Evolutionary conservation across 2,888 invertebrate species (phyloP).

Genomic region (Hecatera dysodea): DNA sequence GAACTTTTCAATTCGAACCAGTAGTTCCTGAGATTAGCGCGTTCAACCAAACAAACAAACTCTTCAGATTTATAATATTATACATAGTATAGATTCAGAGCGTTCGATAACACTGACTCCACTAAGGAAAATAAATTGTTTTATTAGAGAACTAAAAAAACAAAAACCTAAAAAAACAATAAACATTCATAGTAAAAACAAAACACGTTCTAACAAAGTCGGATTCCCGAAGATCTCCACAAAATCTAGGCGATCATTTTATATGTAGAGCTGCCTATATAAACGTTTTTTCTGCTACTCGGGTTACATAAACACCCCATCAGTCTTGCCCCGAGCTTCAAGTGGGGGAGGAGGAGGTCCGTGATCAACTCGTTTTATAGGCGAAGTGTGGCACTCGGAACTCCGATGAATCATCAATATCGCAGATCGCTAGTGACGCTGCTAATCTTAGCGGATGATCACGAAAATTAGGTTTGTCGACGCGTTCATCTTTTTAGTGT

Average conservation of each 20-base stretch:
- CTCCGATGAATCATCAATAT: constrained; percentile 35
- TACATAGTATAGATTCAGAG: constrained; percentile 2
- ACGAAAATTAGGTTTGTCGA: constrained; percentile 23
- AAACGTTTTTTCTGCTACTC: constrained; percentile 7
- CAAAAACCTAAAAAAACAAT: neutral
- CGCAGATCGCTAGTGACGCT: constrained; percentile 22
- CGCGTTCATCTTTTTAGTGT: constrained; percentile 25
- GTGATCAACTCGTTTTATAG: constrained; percentile 36
- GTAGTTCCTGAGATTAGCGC: too few relatives aligned
- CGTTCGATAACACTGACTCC: neutral
- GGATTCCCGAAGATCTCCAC: neutral
- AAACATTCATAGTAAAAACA: constrained; percentile 4
- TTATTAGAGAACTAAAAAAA: constrained; percentile 1
- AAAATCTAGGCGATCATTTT: constrained; percentile 44
- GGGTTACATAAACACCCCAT: constrained; percentile 37
- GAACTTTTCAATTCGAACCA: too few relatives aligned
- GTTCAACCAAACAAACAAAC: too few relatives aligned
- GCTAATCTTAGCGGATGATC: constrained; percentile 32
- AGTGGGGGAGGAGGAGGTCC: neutral
- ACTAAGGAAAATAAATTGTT: neutral
- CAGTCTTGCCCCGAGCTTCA: constrained; percentile 2
- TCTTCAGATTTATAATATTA: too few relatives aligned
- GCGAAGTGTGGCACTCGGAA: constrained; percentile 32
- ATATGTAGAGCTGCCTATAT: constrained; percentile 5
- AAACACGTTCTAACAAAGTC: constrained; percentile 16